Conservation (phyloP, 2,797 vertebrate species). For the Pteronotus mesoamericanus region DNA sequence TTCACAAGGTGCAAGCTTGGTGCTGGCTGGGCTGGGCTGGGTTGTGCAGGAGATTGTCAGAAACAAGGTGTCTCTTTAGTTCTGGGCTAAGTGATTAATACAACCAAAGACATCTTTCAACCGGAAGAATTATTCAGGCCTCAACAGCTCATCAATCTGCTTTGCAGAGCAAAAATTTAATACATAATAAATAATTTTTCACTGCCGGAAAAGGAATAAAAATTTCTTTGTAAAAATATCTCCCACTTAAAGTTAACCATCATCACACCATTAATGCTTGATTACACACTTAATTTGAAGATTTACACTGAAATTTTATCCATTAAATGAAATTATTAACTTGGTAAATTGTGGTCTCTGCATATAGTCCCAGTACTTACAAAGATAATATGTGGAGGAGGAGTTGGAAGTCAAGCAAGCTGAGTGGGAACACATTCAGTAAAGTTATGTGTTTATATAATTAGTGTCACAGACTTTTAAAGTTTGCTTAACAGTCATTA, state of each 20-base stretch:
- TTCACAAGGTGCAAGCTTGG: background rate
- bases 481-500: constrained; percentile 10
- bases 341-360: background rate
- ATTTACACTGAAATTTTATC: background rate
- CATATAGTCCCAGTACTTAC: background rate
- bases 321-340: background rate
- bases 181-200: constrained; percentile 56
- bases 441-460: background rate
- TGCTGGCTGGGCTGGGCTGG: fast-evolving
- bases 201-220: background rate
- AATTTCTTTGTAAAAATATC: constrained; percentile 33
- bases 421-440: background rate
- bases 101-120: constrained; percentile 28
- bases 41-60: fast-evolving
- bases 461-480: background rate
- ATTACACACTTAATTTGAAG: constrained; percentile 38
- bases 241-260: constrained; percentile 16
- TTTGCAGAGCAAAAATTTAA: constrained; percentile 48
- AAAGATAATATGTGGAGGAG: background rate
- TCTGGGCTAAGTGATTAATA: background rate
- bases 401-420: background rate
- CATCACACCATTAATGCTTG: background rate
- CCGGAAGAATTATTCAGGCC: constrained; percentile 6
- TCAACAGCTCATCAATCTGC: constrained; percentile 53
- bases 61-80: background rate